Evolutionary conservation across 2,888 invertebrate species (phyloP), one percentile per base, ranked within the genome.

Genomic region (Acleris laterana): DNA sequence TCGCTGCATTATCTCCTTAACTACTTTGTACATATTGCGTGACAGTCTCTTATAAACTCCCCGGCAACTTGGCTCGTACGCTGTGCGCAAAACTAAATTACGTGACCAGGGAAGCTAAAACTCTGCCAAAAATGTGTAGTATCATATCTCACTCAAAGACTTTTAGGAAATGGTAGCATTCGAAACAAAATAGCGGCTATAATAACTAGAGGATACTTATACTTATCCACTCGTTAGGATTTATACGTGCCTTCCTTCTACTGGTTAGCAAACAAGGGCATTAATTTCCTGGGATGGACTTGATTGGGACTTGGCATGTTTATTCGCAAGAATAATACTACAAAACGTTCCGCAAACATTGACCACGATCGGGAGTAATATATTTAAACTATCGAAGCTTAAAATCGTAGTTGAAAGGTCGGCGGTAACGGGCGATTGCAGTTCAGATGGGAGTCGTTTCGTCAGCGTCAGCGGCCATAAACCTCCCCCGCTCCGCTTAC

Each of bases 321-420:
- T 65, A 58, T 64, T 60, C 44, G 44, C 25, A 25, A 53, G 19
- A 49, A 19, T 20, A 38, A 53, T 55, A 38, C 46, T 19, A 55
- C 17, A 22, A 28, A 55, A 62, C 5, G n/a, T 61, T 52, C n/a
- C 17, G 16, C 13, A 46, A 46, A 20, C 44, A 44, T 52, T 19
- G 19, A 46, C 44, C 20, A 16, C 19, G 20, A 55, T 55, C 42
- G 49, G 16, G 25, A 28, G 44, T 52, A 51, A 70, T 71, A 72
- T 72, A n/a, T n/a, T n/a, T n/a, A 48, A 63, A 65, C 56, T 70
- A 70, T 69, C 62, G 71, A 71, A 69, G 68, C 69, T 69, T 73
- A 66, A 75, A 72, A 67, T 73, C 72, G 58, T 64, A 70, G 74
- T 74, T 73, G 71, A 72, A 69, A 65, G 70, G 69, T 70, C 56